These are phyloP conservation scores for Cyrtodaria siliqua DNA, from an alignment of 2,888 invertebrate species.

Conservation along the genomic window DNA sequence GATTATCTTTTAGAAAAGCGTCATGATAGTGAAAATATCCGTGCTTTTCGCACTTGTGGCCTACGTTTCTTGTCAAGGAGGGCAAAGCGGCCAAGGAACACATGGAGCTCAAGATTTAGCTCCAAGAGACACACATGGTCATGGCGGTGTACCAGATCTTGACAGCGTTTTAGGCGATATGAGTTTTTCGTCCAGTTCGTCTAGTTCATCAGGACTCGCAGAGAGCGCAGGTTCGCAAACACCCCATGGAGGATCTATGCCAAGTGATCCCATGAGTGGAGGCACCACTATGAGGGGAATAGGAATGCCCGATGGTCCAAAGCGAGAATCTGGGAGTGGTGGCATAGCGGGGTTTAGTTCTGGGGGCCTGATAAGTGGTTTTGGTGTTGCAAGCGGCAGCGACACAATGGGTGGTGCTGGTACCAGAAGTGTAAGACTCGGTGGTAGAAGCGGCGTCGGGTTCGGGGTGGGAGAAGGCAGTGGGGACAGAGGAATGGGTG, in stretches of 20 bases:
- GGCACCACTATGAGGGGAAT: too few species aligned
- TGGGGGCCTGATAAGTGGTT: neutral
- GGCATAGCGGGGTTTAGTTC: neutral
- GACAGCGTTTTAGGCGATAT: conserved; percentile 2
- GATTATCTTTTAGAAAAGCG: too few species aligned
- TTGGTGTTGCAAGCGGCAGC: neutral
- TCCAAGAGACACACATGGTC: neutral
- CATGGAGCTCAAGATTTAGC: neutral
- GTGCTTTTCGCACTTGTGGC: conserved; percentile 18
- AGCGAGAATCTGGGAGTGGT: too few species aligned
- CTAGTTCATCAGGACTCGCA: neutral
- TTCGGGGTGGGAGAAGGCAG: neutral
- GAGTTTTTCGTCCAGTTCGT: neutral
- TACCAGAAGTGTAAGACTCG: neutral
- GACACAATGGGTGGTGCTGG: neutral
- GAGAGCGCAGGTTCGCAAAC: neutral
- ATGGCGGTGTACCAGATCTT: conserved; percentile 17
- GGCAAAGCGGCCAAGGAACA: neutral
- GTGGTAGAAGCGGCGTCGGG: neutral
- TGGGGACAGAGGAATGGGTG: neutral
- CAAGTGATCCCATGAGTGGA: too few species aligned
- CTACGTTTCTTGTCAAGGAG: conserved; percentile 8
- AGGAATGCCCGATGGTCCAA: too few species aligned
- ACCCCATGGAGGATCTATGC: too few species aligned
- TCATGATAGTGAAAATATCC: conserved; percentile 8